A percentile compares a stretch with the other conserved stretches of the same genome.
phyloP scores from a whole-genome alignment of 2,888 invertebrate species.

The Gibbula magus region DNA sequence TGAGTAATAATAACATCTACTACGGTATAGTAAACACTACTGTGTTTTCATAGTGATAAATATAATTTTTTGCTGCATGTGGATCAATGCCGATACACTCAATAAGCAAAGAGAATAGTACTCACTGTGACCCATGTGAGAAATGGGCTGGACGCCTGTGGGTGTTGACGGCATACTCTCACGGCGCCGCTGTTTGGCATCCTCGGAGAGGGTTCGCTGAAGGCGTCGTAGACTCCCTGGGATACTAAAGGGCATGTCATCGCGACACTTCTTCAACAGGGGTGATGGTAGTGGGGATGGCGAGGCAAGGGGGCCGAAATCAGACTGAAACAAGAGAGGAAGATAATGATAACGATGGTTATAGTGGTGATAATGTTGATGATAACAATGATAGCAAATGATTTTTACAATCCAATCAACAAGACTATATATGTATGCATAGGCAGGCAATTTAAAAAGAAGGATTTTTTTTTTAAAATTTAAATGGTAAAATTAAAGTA shows the following conservation, averaged over 20 bases:
- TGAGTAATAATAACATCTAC: too few species aligned
- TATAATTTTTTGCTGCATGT: too few species aligned
- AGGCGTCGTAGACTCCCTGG: conserved; percentile 68
- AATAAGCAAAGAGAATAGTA: neutral
- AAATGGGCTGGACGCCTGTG: conserved; percentile 47
- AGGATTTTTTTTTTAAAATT: too few species aligned
- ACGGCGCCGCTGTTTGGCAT: conserved; percentile 72
- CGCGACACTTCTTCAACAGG: conserved; percentile 47
- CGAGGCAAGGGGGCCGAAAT: conserved; percentile 56
- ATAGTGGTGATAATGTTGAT: too few species aligned
- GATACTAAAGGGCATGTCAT: conserved; percentile 48
- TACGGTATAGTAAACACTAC: too few species aligned
- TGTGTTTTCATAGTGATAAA: too few species aligned
- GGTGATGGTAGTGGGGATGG: conserved; percentile 64
- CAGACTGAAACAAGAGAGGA: conserved; percentile 58
- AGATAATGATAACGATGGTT: too few species aligned
- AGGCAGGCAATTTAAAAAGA: too few species aligned
- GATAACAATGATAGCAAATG: too few species aligned
- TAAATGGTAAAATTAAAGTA: too few species aligned
- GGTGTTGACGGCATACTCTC: conserved; percentile 71
- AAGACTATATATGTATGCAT: too few species aligned
- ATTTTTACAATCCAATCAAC: too few species aligned
- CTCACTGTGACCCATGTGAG: conserved; percentile 46
- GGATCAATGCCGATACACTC: neutral
- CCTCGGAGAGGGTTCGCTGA: conserved; percentile 75